Evolutionary conservation across 2,797 vertebrate species (phyloP).

Genomic region (Brotula barbata): DNA sequence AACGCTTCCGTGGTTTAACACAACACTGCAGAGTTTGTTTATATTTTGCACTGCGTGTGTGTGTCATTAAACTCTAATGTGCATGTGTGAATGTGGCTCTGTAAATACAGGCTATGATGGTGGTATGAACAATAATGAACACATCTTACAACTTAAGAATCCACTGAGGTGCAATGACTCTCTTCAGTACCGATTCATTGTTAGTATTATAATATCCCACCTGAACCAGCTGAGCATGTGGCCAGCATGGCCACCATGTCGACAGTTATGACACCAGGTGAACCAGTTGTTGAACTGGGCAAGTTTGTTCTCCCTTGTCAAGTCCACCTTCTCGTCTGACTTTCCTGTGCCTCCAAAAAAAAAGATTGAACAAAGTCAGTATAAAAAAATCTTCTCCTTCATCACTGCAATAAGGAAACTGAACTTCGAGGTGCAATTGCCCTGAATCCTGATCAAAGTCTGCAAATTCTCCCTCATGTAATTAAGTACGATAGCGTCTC

Average conservation of each 20-base stretch:
- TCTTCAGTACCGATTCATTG: too few species aligned
- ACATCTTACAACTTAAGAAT: too few species aligned
- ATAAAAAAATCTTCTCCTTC: slow-evolving; percentile 5
- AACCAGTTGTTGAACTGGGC: slow-evolving; percentile 99
- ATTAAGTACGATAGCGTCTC: slow-evolving; percentile 31
- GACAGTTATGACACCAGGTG: slow-evolving; percentile 99
- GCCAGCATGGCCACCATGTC: slow-evolving; percentile 95
- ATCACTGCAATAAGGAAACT: not conserved
- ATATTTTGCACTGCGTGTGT: too few species aligned
- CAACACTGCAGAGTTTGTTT: too few species aligned
- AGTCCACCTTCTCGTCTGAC: slow-evolving; percentile 95
- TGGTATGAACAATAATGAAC: too few species aligned
- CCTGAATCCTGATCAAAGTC: slow-evolving; percentile 42
- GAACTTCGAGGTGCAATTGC: slow-evolving; percentile 12
- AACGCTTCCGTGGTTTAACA: too few species aligned
- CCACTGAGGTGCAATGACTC: too few species aligned
- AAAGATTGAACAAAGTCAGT: slow-evolving; percentile 13
- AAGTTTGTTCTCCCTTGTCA: slow-evolving; percentile 96
- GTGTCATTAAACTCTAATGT: too few species aligned
- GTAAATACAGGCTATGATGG: too few species aligned
- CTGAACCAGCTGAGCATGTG: slow-evolving; percentile 99
- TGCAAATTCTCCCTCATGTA: slow-evolving; percentile 1
- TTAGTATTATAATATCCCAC: slow-evolving; percentile 68
- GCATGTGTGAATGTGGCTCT: too few species aligned
- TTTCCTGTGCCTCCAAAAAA: slow-evolving; percentile 86